Evolutionary conservation across 1,140 invertebrate species (phyloP).

Genomic region (Procambarus virginalis): DNA sequence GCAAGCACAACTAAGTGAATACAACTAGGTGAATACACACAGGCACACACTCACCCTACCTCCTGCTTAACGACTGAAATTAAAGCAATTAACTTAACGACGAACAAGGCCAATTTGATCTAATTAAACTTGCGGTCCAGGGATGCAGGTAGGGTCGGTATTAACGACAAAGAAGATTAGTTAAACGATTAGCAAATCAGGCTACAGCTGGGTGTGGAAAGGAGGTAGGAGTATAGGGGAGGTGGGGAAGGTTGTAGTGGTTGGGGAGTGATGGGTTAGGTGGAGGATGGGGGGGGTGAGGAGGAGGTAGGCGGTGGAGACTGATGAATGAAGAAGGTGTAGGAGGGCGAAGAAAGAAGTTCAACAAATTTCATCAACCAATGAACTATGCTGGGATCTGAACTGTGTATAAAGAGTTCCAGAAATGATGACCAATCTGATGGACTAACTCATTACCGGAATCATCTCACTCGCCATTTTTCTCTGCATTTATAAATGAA

Average conservation of each 20-base stretch:
- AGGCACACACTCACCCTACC: constrained; percentile 24
- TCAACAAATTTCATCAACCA: too few relatives aligned
- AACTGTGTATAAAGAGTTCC: too few relatives aligned
- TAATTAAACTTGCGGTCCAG: constrained; percentile 50
- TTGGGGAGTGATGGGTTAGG: background rate
- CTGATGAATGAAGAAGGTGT: too few relatives aligned
- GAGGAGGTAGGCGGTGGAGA: too few relatives aligned
- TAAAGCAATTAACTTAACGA: constrained; percentile 57
- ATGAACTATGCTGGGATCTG: too few relatives aligned
- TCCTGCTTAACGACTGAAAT: constrained; percentile 51
- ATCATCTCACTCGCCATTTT: too few relatives aligned
- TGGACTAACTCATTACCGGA: too few relatives aligned
- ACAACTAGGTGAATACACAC: too few relatives aligned
- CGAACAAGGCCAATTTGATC: constrained; percentile 49
- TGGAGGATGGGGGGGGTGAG: background rate
- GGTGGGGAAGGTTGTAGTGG: constrained; percentile 15
- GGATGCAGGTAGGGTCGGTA: constrained; percentile 49
- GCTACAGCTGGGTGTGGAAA: background rate
- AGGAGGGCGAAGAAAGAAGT: too few relatives aligned
- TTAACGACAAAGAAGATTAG: constrained; percentile 51
- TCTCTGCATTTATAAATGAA: too few relatives aligned
- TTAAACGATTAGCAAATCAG: constrained; percentile 53
- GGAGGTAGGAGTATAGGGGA: background rate
- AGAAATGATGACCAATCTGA: too few relatives aligned
- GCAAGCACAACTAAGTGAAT: too few relatives aligned